These are phyloP conservation scores for Cariama cristata DNA, from an alignment of 2,113 vertebrate genomes.

Conservation along the genomic window DNA sequence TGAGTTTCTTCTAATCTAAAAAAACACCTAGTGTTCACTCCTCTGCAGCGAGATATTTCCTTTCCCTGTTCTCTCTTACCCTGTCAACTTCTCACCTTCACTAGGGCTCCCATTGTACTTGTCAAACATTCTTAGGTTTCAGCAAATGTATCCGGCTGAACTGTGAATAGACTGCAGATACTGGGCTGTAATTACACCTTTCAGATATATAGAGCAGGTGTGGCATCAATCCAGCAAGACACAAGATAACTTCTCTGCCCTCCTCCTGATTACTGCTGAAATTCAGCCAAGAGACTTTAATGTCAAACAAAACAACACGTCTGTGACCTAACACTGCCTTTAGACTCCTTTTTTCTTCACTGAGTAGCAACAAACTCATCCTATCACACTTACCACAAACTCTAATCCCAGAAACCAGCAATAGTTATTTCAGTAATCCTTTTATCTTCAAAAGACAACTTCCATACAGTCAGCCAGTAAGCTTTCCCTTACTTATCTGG, in stretches of 20 bases:
- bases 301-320: neutral
- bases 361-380: neutral
- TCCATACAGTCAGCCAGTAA: neutral
- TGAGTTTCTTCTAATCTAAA: neutral
- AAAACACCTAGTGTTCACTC: neutral
- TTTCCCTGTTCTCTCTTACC: neutral
- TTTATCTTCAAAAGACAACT: neutral
- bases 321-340: neutral
- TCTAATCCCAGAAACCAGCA: neutral
- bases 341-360: neutral
- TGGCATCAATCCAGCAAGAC: neutral
- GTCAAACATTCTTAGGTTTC: neutral
- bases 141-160: neutral
- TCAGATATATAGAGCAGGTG: neutral
- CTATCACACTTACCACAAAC: neutral
- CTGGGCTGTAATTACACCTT: neutral
- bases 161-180: slow-evolving; percentile 7
- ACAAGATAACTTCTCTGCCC: slow-evolving; percentile 8
- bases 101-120: neutral
- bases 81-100: slow-evolving; percentile 10
- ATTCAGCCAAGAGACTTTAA: neutral
- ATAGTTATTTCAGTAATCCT: neutral
- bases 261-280: neutral
- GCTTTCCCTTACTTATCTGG: neutral
- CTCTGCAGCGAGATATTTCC: neutral